Conservation (phyloP, 2,888 invertebrate genomes). For the Tineola bisselliella region DNA sequence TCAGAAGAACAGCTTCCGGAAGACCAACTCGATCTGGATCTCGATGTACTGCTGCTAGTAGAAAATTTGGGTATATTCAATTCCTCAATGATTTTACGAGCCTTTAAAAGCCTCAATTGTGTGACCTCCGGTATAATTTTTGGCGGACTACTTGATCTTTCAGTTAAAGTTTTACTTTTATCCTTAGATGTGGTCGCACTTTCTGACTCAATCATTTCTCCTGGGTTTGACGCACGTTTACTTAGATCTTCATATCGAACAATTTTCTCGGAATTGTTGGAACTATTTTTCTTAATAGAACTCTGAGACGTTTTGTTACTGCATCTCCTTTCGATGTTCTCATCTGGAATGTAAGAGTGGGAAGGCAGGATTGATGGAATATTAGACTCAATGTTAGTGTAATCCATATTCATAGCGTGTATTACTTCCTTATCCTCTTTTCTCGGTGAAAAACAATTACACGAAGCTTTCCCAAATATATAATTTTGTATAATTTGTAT, state of each 20-base stretch:
- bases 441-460: constrained; percentile 24
- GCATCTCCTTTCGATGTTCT: too few relatives aligned
- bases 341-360: constrained; percentile 21
- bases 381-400: constrained; percentile 31
- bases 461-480: constrained; percentile 30
- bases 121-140: constrained; percentile 43
- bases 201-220: not conserved
- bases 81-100: not conserved
- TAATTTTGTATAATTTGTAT: constrained; percentile 43
- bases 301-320: not conserved
- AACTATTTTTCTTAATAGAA: constrained; percentile 10
- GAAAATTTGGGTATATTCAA: not conserved
- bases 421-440: not conserved
- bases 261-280: constrained; percentile 45
- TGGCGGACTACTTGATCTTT: constrained; percentile 36
- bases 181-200: not conserved
- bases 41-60: not conserved
- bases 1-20: not conserved
- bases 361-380: constrained; percentile 32
- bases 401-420: constrained; percentile 23
- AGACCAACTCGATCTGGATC: not conserved
- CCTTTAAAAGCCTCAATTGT: constrained; percentile 25
- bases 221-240: not conserved
- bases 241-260: not conserved
- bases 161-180: not conserved